Evolutionary conservation across 2,888 invertebrate genomes (phyloP).

Genomic region (Isoperla grammatica): DNA sequence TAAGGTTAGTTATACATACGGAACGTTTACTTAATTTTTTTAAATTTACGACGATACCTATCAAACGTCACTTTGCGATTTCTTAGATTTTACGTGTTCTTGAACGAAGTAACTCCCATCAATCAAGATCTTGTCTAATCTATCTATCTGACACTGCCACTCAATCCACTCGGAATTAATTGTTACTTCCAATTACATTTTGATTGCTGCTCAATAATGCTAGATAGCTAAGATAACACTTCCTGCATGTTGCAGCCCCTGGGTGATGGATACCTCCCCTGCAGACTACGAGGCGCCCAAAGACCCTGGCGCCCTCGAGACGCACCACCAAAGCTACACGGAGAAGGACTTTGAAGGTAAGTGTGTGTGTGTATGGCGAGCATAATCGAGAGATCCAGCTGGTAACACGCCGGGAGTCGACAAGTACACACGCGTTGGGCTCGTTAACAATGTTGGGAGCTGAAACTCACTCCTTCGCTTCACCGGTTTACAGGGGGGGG

Average conservation of each 20-base stretch:
- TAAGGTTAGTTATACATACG: constrained; percentile 10
- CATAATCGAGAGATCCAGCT: too few species aligned
- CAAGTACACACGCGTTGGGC: too few species aligned
- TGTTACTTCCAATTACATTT: neutral
- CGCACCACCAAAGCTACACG: constrained; percentile 70
- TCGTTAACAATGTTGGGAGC: too few species aligned
- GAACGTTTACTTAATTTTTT: neutral
- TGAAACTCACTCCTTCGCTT: too few species aligned
- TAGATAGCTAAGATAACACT: neutral
- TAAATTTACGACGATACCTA: neutral
- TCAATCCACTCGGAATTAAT: too few species aligned
- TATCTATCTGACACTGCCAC: too few species aligned
- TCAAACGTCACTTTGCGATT: neutral
- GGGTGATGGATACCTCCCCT: constrained; percentile 50
- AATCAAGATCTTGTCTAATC: too few species aligned
- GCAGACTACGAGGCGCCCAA: constrained; percentile 76
- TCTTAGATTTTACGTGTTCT: neutral
- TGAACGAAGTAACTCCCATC: neutral
- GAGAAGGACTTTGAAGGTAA: constrained; percentile 87
- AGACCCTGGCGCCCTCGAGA: constrained; percentile 78
- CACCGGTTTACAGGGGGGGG: too few species aligned
- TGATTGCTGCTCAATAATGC: neutral
- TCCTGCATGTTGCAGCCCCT: constrained; percentile 46
- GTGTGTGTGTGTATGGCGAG: neutral
- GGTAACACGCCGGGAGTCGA: too few species aligned